Evolutionary conservation across 1,140 invertebrate species (phyloP), one percentile per base, ranked within the genome.

Genomic region (Sycobia sp.): DNA sequence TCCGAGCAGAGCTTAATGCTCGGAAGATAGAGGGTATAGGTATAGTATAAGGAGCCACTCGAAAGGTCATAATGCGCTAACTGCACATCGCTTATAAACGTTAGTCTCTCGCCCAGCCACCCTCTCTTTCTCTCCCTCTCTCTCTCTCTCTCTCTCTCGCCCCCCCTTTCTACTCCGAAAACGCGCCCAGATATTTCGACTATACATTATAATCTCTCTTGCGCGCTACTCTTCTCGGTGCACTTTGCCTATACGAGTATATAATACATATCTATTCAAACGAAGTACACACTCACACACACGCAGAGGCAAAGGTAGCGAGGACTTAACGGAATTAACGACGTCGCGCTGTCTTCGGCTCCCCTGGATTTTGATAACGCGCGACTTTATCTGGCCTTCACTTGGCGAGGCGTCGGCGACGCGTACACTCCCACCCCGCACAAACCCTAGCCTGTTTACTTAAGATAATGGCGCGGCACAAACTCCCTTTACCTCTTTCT

Each of bases 401-500:
- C 67, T 57, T 23, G 41, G 32, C 44, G 50, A 41, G n/a, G 38
- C n/a, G 22, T 66, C 68, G 68, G 71, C 75, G 73, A 55, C n/a
- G n/a, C n/a, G n/a, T n/a, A n/a, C n/a, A n/a, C n/a, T n/a, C n/a
- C n/a, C n/a, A n/a, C n/a, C n/a, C n/a, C n/a, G n/a, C n/a, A n/a
- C n/a, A n/a, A n/a, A n/a, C n/a, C 70, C 73, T 74, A 76, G 76
- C 72, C 75, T 78, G 77, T 77, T 79, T 78, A 79, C 74, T 76
- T 71, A 77, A 79, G 77, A 79, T 79, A 79, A 78, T 79, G 68
- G 74, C 65, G 62, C 53, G 25, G 34, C 43, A 36, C 55, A 36
- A 58, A 58, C 10, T 56, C 22, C 20, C 38, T 7, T 4, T 22
- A 14, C 13, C 14, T n/a, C 11, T 11, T 27, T 11, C 10, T 11